Percentiles rank a stretch among this genome's conserved stretches.
phyloP scores from a whole-genome alignment of 2,113 vertebrate species.

The Pithys albifrons region DNA sequence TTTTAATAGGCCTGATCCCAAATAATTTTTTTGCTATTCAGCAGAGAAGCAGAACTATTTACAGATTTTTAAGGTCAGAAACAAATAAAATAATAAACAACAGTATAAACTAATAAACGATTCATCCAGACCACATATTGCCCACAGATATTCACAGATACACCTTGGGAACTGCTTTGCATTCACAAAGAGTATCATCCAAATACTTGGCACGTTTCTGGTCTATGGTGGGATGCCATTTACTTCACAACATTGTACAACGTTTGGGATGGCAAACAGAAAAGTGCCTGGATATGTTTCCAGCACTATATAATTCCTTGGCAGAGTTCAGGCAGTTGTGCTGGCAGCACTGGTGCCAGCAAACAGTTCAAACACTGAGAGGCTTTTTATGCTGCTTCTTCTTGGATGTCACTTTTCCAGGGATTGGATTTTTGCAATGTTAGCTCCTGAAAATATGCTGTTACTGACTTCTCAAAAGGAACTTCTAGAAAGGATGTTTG shows the following conservation, averaged over 20 bases:
- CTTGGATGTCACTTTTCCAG: neutral
- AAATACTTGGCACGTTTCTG: slow-evolving; percentile 66
- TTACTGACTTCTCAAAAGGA: neutral
- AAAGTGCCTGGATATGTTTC: slow-evolving; percentile 61
- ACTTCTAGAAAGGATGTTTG: neutral
- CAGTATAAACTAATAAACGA: slow-evolving; percentile 11
- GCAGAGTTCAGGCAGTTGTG: slow-evolving; percentile 60
- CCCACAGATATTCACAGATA: slow-evolving; percentile 32
- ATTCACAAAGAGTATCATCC: slow-evolving; percentile 65
- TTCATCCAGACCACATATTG: neutral
- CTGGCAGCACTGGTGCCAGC: slow-evolving; percentile 53
- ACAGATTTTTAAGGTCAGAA: slow-evolving; percentile 19
- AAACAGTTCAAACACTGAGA: slow-evolving; percentile 29
- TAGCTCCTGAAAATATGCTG: neutral
- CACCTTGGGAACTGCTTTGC: slow-evolving; percentile 61
- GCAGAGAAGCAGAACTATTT: neutral
- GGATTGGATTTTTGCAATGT: neutral
- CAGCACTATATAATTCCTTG: slow-evolving; percentile 74
- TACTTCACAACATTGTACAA: slow-evolving; percentile 61
- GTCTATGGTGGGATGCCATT: slow-evolving; percentile 73
- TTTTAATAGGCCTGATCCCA: neutral
- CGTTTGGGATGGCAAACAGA: slow-evolving; percentile 68
- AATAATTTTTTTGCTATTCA: neutral
- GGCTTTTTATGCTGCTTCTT: slow-evolving; percentile 4
- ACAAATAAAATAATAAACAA: neutral